These are phyloP conservation scores for Gopherus flavomarginatus DNA, from an alignment of 2,113 vertebrate genomes.

Conservation along the genomic window DNA sequence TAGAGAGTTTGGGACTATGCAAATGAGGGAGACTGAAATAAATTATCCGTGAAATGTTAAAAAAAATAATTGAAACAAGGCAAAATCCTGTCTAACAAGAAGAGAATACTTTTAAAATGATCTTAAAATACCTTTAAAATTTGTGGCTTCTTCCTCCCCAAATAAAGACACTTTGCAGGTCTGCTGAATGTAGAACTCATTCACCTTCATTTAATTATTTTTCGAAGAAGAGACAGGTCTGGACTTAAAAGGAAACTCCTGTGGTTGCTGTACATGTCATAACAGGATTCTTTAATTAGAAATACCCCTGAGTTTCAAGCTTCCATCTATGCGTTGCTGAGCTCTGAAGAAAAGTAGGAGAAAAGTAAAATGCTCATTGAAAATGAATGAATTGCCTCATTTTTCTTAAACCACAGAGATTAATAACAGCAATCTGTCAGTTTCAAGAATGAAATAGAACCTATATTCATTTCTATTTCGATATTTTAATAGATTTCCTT, in stretches of 20 bases:
- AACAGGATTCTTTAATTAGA: constrained; percentile 24
- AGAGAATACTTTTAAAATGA: neutral
- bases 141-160: neutral
- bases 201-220: neutral
- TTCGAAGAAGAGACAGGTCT: constrained; percentile 30
- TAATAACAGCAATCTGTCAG: neutral
- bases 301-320: neutral
- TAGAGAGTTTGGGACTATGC: neutral
- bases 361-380: neutral
- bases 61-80: neutral
- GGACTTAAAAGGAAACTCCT: constrained; percentile 30
- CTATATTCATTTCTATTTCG: neutral
- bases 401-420: neutral
- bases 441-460: neutral
- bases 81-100: neutral
- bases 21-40: neutral
- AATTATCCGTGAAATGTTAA: neutral
- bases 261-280: neutral
- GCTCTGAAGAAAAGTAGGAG: neutral
- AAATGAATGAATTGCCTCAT: neutral
- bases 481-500: neutral
- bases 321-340: neutral
- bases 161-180: neutral
- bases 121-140: neutral
- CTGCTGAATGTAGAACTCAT: neutral